Base-by-base conservation (phyloP, 2,797 vertebrate species). In the Brachyalestes nurse region DNA sequence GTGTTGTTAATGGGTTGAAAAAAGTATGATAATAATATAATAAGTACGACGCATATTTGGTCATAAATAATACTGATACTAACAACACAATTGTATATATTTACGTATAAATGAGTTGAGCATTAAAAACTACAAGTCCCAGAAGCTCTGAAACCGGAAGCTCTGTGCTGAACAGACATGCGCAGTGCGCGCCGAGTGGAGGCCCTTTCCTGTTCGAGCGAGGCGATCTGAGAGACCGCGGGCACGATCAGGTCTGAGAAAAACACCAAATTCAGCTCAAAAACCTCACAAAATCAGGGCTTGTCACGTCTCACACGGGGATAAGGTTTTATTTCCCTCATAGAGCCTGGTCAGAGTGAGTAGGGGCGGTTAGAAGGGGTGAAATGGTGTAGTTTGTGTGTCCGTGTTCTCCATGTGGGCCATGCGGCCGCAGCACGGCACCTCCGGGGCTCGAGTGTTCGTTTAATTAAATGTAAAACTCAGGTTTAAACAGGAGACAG, bases 121-220 rank as follows among this genome's bases (percentile, higher is more conserved):
- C 2, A 34, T 47, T 47, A 16, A 16, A 71, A 8, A 92, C 89
- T 89, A 85, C 89, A 89, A 64, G 76, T 90, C 87, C 92, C 13
- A 14, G 38, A 82, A 83, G 72, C 82, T 23, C 75, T 77, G 78
- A 9, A 8, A 10, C 82, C 83, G 88, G 90, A 93, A 90, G 28
- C 1, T 21, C 0, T 40, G 0, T 5, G 23, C 66, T 28, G 45
- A n/a, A 16, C 0, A 0, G 0, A 7, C 14, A 94, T 93, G 93
- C 94, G 69, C 67, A 72, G 1, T 1, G 84, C 66, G 82, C 87
- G 84, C 91, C 85, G 8, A 62, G 55, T 1, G 4, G 70, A 90
- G 91, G 93, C 89, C 93, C 94, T 94, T 94, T 95, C 92, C 92
- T 91, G 89, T 91, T 90, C 91, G 82, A 85, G 90, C 85, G 88